A percentile compares a stretch with the other conserved stretches of the same genome.
Conservation (phyloP, 2,113 vertebrate species). For the Dicerorhinus sumatrensis region DNA sequence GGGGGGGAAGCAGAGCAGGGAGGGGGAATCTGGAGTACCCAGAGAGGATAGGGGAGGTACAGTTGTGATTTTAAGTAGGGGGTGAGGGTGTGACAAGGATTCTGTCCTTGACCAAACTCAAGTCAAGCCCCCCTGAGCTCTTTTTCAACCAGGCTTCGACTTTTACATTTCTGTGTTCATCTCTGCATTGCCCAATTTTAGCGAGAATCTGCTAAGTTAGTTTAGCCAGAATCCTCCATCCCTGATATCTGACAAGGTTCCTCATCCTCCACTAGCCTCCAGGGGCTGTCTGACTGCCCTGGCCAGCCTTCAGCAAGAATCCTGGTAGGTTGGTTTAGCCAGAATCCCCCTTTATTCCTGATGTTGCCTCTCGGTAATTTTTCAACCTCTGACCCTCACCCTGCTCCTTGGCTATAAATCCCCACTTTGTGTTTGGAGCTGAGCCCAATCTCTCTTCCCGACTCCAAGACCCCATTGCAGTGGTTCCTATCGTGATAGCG, state of each 20-base stretch:
- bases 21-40: not conserved
- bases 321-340: not conserved
- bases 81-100: not conserved
- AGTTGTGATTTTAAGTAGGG: not conserved
- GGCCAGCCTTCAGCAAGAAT: not conserved
- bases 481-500: not conserved
- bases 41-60: no score
- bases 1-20: not conserved
- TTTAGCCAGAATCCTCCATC: not conserved
- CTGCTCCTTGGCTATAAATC: not conserved
- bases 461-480: not conserved
- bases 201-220: not conserved
- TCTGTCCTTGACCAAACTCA: not conserved
- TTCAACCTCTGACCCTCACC: not conserved
- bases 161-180: not conserved
- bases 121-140: not conserved
- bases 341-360: not conserved
- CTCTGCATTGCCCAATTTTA: not conserved
- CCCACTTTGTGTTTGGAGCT: not conserved
- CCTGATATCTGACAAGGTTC: not conserved
- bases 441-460: not conserved
- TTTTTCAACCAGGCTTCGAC: not conserved
- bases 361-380: not conserved
- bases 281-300: not conserved
- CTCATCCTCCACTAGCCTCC: no score